These are phyloP conservation scores for Catalaphyllia jardinei DNA, from an alignment of 64 coral and sea anemone species.

Conservation along the genomic window DNA sequence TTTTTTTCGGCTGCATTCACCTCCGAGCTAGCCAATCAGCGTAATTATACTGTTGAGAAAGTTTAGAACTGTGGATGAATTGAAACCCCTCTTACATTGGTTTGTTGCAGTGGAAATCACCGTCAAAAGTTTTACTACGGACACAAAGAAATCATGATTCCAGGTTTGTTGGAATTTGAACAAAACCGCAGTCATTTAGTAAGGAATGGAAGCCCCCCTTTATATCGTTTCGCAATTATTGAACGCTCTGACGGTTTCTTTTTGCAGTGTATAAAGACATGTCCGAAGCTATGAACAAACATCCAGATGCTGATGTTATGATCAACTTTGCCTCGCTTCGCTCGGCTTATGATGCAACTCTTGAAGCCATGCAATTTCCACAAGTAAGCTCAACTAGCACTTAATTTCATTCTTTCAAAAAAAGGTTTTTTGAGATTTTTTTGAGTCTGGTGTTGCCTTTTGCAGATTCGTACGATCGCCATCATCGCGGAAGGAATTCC, in stretches of 20 bases:
- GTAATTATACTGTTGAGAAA: too few species aligned
- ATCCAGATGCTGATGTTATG: constrained; percentile 83
- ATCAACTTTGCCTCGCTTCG: constrained; percentile 94
- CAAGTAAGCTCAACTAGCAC: constrained; percentile 29
- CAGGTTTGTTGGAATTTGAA: constrained; percentile 57
- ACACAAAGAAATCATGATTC: constrained; percentile 99
- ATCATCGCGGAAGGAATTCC: constrained; percentile 99
- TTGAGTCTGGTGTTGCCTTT: background rate
- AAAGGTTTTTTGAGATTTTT: background rate
- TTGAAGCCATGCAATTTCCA: constrained; percentile 85
- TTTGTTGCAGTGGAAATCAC: constrained; percentile 86
- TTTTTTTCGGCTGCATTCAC: too few species aligned
- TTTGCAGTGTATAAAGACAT: constrained; percentile 93
- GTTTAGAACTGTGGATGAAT: background rate
- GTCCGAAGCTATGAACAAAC: constrained; percentile 93
- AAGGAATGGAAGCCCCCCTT: too few species aligned
- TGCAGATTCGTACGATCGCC: constrained; percentile 94
- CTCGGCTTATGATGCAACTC: constrained; percentile 92
- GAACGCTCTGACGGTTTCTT: background rate
- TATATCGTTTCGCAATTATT: background rate
- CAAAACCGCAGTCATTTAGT: too few species aligned
- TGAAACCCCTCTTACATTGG: background rate
- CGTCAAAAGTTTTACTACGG: constrained; percentile 97
- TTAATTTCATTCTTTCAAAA: background rate
- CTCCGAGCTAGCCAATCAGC: too few species aligned